Evolutionary conservation across 2,797 vertebrate genomes (phyloP).

Genomic region (Neomorphus geoffroyi): DNA sequence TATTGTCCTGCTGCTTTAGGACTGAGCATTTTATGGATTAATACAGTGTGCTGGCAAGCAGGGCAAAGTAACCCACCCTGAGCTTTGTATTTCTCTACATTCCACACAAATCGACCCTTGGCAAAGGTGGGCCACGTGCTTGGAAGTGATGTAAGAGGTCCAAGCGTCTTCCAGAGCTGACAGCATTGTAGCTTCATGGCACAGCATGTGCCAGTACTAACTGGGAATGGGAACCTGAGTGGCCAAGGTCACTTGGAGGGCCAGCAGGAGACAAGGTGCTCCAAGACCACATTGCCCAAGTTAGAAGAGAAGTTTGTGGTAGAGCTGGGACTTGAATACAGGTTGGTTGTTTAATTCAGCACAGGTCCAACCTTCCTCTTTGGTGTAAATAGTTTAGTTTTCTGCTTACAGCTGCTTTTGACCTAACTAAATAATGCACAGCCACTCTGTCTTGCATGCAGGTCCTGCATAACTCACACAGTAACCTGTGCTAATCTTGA

Average conservation of each 20-base stretch:
- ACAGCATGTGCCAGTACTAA: not conserved
- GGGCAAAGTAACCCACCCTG: not conserved
- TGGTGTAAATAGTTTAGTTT: not conserved
- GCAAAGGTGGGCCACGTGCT: not conserved
- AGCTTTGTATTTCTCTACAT: not conserved
- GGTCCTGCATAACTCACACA: not conserved
- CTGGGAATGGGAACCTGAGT: not conserved
- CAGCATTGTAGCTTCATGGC: not conserved
- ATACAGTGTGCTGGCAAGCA: not conserved
- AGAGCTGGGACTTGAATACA: not conserved
- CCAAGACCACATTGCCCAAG: not conserved
- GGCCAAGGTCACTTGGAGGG: not conserved
- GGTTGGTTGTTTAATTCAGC: not conserved
- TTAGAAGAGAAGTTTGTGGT: not conserved
- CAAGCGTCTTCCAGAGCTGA: not conserved
- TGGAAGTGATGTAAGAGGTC: not conserved
- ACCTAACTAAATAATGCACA: not conserved
- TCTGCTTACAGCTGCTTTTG: not conserved
- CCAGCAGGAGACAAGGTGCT: not conserved
- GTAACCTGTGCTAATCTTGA: not conserved
- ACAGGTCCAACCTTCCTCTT: not conserved
- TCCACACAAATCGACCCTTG: not conserved
- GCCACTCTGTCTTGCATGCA: not conserved
- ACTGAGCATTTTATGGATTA: not conserved
- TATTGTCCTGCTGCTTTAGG: not conserved